These are phyloP conservation scores for Bombus fervidus DNA, from an alignment of 1,140 invertebrate species.

Conservation along the genomic window DNA sequence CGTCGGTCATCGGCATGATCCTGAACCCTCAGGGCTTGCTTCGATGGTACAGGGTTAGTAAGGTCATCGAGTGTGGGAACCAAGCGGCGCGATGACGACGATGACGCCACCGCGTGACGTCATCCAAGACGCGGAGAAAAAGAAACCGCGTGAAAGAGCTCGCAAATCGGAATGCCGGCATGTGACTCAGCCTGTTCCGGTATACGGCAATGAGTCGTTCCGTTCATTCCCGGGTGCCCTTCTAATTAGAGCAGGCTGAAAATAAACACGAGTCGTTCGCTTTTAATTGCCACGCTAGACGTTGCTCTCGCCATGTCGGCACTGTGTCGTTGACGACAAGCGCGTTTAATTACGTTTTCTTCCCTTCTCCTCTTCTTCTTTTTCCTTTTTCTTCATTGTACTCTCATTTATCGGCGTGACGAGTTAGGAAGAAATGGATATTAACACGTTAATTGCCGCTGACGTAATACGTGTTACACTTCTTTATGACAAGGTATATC, in stretches of 20 bases:
- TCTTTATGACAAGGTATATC: no score
- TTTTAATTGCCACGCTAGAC: constrained; percentile 77
- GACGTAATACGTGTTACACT: no score
- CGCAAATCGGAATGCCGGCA: constrained; percentile 69
- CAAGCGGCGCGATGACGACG: constrained; percentile 70
- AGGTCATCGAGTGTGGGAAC: constrained; percentile 77
- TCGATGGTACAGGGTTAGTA: constrained; percentile 65
- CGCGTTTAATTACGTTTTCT: constrained; percentile 37
- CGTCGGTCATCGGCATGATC: constrained; percentile 29
- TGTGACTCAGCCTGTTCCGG: constrained; percentile 71
- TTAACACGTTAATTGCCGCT: constrained; percentile 8
- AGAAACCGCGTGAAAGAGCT: constrained; percentile 61
- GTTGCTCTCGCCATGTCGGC: constrained; percentile 38
- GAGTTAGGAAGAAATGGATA: background rate
- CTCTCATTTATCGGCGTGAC: constrained; percentile 14
- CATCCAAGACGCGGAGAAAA: constrained; percentile 51
- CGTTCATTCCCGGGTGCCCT: constrained; percentile 69
- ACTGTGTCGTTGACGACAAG: constrained; percentile 2
- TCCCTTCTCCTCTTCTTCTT: background rate
- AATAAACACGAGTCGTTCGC: constrained; percentile 76
- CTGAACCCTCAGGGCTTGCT: constrained; percentile 24
- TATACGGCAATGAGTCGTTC: constrained; percentile 71
- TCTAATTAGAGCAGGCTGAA: constrained; percentile 77
- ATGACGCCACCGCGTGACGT: constrained; percentile 78
- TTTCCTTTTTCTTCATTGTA: background rate